Evolutionary conservation across 2,113 vertebrate species (phyloP).

Genomic region (Romanogobio albipinnatus): DNA sequence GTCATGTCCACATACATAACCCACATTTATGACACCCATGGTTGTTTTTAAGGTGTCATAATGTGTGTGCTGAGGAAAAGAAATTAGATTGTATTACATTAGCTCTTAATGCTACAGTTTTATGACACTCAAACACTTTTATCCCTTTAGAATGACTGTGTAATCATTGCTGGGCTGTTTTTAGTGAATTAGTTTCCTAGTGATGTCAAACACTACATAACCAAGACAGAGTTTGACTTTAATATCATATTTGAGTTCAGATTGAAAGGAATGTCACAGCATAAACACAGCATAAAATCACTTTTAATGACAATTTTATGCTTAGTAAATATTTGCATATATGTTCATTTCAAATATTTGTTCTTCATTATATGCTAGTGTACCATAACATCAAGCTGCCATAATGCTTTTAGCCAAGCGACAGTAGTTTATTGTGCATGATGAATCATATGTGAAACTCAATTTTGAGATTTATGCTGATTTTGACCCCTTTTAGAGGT

Average conservation of each 20-base stretch:
- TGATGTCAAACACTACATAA: not conserved
- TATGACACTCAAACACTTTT: not conserved
- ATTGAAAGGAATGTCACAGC: not conserved
- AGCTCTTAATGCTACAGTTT: not conserved
- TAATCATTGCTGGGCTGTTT: not conserved
- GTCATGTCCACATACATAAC: not conserved
- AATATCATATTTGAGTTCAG: not conserved
- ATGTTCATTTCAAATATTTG: not conserved
- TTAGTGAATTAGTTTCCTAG: not conserved
- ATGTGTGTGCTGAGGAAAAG: not conserved
- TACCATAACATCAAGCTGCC: not conserved
- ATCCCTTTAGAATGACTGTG: not conserved
- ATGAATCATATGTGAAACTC: not conserved
- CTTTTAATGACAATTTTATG: not conserved
- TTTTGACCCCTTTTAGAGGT: conserved; percentile 13
- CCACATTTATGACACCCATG: not conserved
- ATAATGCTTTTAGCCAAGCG: not conserved
- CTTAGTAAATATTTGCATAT: not conserved
- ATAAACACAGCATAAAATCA: not conserved
- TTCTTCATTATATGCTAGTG: not conserved
- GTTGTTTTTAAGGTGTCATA: not conserved
- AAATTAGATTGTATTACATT: not conserved
- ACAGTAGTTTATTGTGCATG: not conserved
- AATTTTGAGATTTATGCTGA: not conserved
- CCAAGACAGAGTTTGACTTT: not conserved